Percentiles rank a stretch among this genome's conserved stretches.
phyloP scores from a whole-genome alignment of 2,888 invertebrate genomes.

The Lymantria monacha region DNA sequence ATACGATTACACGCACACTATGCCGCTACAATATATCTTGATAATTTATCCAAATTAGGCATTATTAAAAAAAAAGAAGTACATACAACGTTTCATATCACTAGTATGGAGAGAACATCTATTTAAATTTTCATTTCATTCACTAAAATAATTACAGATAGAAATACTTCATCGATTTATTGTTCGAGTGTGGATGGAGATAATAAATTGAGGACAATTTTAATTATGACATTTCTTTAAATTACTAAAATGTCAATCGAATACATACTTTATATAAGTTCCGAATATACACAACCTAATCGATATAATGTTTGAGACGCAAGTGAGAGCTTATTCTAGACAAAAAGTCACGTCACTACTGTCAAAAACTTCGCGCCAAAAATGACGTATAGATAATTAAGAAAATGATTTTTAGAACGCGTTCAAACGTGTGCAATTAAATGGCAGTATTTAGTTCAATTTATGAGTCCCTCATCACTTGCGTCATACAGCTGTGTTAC shows the following conservation, averaged over 20 bases:
- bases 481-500: conserved; percentile 33
- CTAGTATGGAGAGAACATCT: conserved; percentile 34
- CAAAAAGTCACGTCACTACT: conserved; percentile 17
- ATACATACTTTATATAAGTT: conserved; percentile 55
- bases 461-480: conserved; percentile 43
- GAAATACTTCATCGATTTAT: conserved; percentile 54
- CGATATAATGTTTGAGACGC: conserved; percentile 51
- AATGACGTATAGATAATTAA: conserved; percentile 26
- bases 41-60: conserved; percentile 51
- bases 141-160: conserved; percentile 45
- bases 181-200: conserved; percentile 79
- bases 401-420: conserved; percentile 26
- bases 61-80: conserved; percentile 36
- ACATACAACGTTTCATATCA: conserved; percentile 22
- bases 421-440: conserved; percentile 24
- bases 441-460: conserved; percentile 29
- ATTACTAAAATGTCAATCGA: conserved; percentile 59
- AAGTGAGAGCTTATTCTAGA: conserved; percentile 46
- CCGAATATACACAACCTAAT: conserved; percentile 65
- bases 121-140: conserved; percentile 31
- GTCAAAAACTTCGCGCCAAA: conserved; percentile 25
- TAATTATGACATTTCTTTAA: conserved; percentile 45
- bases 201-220: conserved; percentile 70
- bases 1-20: conserved; percentile 56
- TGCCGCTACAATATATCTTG: conserved; percentile 56